Evolutionary conservation across 2,113 vertebrate genomes (phyloP).

Genomic region (Oreochromis aureus): DNA sequence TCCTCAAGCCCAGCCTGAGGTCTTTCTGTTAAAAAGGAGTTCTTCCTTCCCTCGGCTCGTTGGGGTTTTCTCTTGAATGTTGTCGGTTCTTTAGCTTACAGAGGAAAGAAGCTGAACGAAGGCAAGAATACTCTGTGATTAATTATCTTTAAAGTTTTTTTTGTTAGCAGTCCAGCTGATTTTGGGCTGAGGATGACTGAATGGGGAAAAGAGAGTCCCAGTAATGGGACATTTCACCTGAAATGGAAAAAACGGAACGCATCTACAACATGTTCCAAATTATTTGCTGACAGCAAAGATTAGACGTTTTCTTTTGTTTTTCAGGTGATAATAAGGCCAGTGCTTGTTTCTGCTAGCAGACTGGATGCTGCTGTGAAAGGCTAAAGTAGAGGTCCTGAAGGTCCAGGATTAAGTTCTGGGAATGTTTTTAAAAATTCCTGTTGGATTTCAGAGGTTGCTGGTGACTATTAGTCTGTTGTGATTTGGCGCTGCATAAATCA

Average conservation of each 20-base stretch:
- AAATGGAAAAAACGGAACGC: neutral
- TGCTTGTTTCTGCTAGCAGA: neutral
- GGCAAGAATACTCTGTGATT: neutral
- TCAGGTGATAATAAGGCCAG: neutral
- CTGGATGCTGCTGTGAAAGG: neutral
- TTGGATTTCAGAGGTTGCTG: neutral
- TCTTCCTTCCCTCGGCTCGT: neutral
- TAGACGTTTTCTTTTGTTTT: neutral
- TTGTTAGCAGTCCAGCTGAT: neutral
- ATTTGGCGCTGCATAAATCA: neutral
- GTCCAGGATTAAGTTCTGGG: neutral
- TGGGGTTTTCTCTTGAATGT: neutral
- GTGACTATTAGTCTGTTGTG: neutral
- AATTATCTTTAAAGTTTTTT: neutral
- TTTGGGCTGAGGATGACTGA: neutral
- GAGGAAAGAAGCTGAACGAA: neutral
- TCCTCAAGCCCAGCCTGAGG: neutral
- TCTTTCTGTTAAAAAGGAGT: neutral
- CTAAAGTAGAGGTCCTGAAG: neutral
- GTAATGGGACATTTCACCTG: neutral
- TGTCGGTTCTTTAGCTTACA: neutral
- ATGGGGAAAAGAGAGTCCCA: neutral
- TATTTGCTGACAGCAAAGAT: neutral
- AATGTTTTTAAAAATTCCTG: neutral
- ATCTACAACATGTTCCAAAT: neutral